Conservation (phyloP, 2,797 vertebrate genomes). For the Bradypodion pumilum region DNA sequence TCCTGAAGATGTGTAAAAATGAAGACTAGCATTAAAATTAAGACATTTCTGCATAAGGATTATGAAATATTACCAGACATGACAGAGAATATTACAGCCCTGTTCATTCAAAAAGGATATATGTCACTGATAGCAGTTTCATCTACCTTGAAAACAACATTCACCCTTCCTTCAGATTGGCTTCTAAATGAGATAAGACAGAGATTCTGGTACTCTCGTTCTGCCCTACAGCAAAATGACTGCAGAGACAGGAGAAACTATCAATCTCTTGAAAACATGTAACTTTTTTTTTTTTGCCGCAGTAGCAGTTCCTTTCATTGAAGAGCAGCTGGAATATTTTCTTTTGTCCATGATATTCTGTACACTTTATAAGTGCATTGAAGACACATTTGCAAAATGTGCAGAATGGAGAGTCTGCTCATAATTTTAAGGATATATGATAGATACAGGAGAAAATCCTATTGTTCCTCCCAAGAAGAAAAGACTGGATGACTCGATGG, state of each 20-base stretch:
- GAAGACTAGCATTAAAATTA: constrained; percentile 20
- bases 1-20: neutral
- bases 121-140: constrained; percentile 35
- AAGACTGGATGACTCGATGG: too few relatives aligned
- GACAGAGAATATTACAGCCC: constrained; percentile 10
- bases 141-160: constrained; percentile 44
- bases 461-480: too few relatives aligned
- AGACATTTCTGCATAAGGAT: neutral
- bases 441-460: neutral
- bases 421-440: constrained; percentile 48
- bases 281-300: constrained; percentile 52
- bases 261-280: constrained; percentile 67
- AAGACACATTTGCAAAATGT: neutral
- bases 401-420: neutral
- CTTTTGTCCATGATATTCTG: constrained; percentile 56
- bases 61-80: neutral
- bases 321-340: constrained; percentile 47
- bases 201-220: constrained; percentile 50
- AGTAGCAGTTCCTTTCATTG: constrained; percentile 48
- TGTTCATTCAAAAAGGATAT: constrained; percentile 4
- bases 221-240: constrained; percentile 60
- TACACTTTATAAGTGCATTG: constrained; percentile 59
- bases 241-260: constrained; percentile 63
- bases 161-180: constrained; percentile 37
- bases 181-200: constrained; percentile 49